Evolutionary conservation across 1,140 invertebrate genomes (phyloP).

Genomic region (Ladona fulva): DNA sequence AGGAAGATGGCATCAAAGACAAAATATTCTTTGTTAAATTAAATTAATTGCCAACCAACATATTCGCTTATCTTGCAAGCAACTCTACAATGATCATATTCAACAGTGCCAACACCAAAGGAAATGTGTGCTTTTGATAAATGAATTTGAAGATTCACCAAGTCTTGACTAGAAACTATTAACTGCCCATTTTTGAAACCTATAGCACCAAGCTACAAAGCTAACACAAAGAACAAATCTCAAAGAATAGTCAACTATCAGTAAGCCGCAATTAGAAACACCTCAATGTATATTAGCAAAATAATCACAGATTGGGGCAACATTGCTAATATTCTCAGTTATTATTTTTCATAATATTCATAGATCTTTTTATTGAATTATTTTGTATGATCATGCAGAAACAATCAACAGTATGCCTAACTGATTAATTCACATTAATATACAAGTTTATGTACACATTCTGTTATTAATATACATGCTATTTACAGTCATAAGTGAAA

Average conservation of each 20-base stretch:
- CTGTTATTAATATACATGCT: background rate
- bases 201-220: background rate
- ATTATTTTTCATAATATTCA: background rate
- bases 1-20: too few species aligned
- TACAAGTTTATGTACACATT: background rate
- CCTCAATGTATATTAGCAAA: background rate
- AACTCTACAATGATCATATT: too few species aligned
- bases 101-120: background rate
- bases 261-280: background rate
- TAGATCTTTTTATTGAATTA: background rate
- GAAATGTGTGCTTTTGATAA: background rate
- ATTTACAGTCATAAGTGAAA: background rate
- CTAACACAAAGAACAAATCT: background rate
- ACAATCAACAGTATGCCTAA: slow-evolving; percentile 10
- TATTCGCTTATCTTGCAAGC: too few species aligned
- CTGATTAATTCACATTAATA: background rate
- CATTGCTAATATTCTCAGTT: background rate
- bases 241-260: background rate
- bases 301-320: background rate
- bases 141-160: background rate
- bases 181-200: background rate
- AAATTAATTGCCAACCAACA: too few species aligned
- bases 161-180: background rate
- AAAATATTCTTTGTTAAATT: too few species aligned
- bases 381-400: background rate